Conservation (phyloP, 1,140 invertebrate species). For the Drosophila gunungcola region DNA sequence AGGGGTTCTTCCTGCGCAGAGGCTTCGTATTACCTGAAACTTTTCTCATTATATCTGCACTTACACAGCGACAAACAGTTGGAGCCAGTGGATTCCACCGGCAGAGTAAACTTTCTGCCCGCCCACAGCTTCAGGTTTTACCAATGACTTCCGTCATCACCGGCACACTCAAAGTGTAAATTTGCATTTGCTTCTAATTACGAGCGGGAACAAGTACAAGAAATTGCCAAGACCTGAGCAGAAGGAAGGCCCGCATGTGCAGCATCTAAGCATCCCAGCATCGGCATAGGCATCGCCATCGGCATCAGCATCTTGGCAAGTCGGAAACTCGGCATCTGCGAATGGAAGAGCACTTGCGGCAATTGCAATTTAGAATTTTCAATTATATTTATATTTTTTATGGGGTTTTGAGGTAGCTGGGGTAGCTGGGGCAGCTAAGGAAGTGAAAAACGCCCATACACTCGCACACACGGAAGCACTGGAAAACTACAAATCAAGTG, state of each 20-base stretch:
- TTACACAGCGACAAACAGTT: slow-evolving; percentile 18
- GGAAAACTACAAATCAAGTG: slow-evolving; percentile 78
- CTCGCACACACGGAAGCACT: slow-evolving; percentile 56
- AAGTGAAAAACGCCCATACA: slow-evolving; percentile 16
- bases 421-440: slow-evolving; percentile 2
- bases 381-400: slow-evolving; percentile 77
- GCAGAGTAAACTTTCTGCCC: slow-evolving; percentile 37
- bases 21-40: slow-evolving; percentile 48
- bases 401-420: slow-evolving; percentile 18
- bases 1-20: neutral
- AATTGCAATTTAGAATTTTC: slow-evolving; percentile 81
- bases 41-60: slow-evolving; percentile 71
- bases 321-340: slow-evolving; percentile 55
- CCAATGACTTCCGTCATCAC: slow-evolving; percentile 78
- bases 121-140: slow-evolving; percentile 59
- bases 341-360: slow-evolving; percentile 60
- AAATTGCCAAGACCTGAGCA: slow-evolving; percentile 17
- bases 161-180: slow-evolving; percentile 76
- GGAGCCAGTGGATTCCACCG: slow-evolving; percentile 15
- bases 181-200: slow-evolving; percentile 81
- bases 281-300: neutral
- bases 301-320: slow-evolving; percentile 30
- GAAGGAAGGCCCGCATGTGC: slow-evolving; percentile 15
- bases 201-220: slow-evolving; percentile 43
- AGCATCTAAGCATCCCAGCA: slow-evolving; percentile 7